Conservation (phyloP, 1,140 invertebrate genomes). For the Calliopsis andreniformis region DNA sequence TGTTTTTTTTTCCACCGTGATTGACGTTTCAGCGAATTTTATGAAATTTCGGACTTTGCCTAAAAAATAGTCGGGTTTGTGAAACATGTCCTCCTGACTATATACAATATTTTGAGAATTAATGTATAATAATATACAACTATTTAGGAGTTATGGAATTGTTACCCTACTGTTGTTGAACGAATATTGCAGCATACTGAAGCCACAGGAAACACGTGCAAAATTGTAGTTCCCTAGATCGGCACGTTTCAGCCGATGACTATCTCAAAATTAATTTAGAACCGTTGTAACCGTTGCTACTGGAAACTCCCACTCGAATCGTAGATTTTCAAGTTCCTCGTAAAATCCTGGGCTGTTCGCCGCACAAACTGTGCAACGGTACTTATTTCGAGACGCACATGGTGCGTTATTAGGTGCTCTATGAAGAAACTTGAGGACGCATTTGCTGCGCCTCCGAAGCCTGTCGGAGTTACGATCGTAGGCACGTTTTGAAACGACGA, state of each 20-base stretch:
- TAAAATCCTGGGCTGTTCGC: conserved; percentile 21
- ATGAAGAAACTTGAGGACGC: conserved; percentile 3
- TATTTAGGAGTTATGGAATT: too few species aligned
- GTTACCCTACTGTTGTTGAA: too few species aligned
- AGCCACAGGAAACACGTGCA: neutral
- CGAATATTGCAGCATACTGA: too few species aligned
- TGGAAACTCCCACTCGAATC: conserved; percentile 22
- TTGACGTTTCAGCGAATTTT: neutral
- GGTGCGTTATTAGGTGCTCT: neutral
- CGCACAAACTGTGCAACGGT: neutral
- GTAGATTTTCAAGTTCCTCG: conserved; percentile 29
- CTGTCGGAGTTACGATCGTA: neutral
- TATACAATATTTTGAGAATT: too few species aligned
- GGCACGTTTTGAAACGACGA: neutral
- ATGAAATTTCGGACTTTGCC: too few species aligned
- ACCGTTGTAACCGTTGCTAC: conserved; percentile 8
- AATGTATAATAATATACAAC: too few species aligned
- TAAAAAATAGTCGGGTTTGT: too few species aligned
- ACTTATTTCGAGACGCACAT: conserved; percentile 29
- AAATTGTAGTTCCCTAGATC: conserved; percentile 17
- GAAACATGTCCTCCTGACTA: too few species aligned
- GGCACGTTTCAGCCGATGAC: conserved; percentile 2
- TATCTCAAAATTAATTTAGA: conserved; percentile 28
- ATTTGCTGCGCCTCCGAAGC: neutral
- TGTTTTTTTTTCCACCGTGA: neutral